Conservation (phyloP, 2,888 invertebrate genomes). For the Chalcis sispes region DNA sequence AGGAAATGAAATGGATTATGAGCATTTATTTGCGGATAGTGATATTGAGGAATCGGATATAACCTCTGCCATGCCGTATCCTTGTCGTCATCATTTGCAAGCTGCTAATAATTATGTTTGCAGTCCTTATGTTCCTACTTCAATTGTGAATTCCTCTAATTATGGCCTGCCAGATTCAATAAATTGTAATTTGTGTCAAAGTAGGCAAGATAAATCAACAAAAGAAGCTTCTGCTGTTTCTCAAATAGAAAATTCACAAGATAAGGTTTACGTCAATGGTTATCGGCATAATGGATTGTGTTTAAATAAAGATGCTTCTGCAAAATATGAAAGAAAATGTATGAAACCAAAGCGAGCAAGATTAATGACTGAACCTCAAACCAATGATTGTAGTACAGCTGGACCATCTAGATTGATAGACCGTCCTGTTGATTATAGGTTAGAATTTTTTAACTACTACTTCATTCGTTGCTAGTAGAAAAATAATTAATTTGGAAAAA, state of each 20-base stretch:
- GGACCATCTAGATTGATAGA: constrained; percentile 72
- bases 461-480: not conserved
- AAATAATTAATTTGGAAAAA: not conserved
- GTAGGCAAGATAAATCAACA: constrained; percentile 61
- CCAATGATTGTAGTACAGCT: constrained; percentile 66
- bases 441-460: constrained; percentile 9
- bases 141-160: constrained; percentile 60
- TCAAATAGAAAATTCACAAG: constrained; percentile 35
- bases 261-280: constrained; percentile 60
- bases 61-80: constrained; percentile 65
- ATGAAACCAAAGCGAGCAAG: constrained; percentile 52
- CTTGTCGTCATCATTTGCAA: constrained; percentile 62
- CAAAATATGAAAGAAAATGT: constrained; percentile 46
- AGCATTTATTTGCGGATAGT: constrained; percentile 82
- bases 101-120: constrained; percentile 64
- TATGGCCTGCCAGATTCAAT: constrained; percentile 62
- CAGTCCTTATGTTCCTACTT: constrained; percentile 62
- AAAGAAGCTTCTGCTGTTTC: constrained; percentile 57
- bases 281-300: constrained; percentile 61
- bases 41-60: constrained; percentile 80
- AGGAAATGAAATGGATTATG: constrained; percentile 82
- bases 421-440: constrained; percentile 70
- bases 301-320: constrained; percentile 48
- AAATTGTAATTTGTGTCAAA: constrained; percentile 66
- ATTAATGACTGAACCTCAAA: constrained; percentile 61